Conservation (phyloP, 2,888 invertebrate species). For the Xestobium rufovillosum region DNA sequence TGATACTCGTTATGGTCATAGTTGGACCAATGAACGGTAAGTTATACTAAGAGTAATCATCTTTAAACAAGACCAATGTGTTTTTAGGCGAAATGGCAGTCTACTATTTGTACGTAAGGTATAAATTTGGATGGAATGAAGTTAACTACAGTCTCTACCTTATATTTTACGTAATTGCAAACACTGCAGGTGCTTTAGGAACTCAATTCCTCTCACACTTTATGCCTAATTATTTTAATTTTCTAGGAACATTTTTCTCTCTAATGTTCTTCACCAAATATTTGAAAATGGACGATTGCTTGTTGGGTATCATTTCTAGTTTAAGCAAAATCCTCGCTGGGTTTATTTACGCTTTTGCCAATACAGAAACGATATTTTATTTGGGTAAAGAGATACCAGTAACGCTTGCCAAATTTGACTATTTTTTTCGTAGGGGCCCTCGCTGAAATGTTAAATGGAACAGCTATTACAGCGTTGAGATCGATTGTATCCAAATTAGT, state of each 20-base stretch:
- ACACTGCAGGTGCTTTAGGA: constrained; percentile 68
- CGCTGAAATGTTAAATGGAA: constrained; percentile 43
- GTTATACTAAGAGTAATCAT: constrained; percentile 25
- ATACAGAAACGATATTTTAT: constrained; percentile 33
- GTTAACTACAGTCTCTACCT: constrained; percentile 75
- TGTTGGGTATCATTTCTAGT: constrained; percentile 36
- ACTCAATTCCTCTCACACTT: constrained; percentile 59
- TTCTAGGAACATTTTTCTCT: constrained; percentile 32
- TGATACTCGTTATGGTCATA: constrained; percentile 69
- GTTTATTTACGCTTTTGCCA: constrained; percentile 37
- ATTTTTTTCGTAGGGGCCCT: constrained; percentile 42
- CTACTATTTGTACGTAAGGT: constrained; percentile 70
- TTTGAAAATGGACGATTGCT: constrained; percentile 35
- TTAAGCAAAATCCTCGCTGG: constrained; percentile 37
- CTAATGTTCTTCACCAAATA: constrained; percentile 33
- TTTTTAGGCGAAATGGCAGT: constrained; percentile 73
- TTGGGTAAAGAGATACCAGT: constrained; percentile 28
- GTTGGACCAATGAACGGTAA: constrained; percentile 74
- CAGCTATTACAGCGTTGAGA: constrained; percentile 49
- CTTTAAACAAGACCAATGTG: neutral
- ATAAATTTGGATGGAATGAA: constrained; percentile 76
- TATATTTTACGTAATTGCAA: constrained; percentile 69
- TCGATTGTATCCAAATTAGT: constrained; percentile 52
- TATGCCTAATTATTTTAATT: too few relatives aligned
- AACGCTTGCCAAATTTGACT: neutral